Evolutionary conservation across 2,113 vertebrate species (phyloP).

Genomic region (Psephotus haematonotus): DNA sequence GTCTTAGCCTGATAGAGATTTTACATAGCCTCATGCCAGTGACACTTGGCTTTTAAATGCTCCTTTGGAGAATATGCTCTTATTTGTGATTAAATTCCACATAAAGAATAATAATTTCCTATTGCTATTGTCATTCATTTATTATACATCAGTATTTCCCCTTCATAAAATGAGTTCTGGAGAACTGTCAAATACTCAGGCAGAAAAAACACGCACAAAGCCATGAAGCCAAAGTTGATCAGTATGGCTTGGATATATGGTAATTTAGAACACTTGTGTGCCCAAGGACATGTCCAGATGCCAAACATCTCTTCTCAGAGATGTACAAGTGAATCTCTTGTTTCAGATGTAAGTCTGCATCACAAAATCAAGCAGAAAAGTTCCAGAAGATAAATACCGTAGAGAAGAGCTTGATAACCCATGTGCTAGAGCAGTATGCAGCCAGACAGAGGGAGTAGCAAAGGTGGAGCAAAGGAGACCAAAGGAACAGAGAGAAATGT

Average conservation of each 20-base stretch:
- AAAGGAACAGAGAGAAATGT: not conserved
- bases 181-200: not conserved
- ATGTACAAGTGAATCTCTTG: not conserved
- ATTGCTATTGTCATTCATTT: not conserved
- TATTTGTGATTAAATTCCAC: not conserved
- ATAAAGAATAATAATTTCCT: not conserved
- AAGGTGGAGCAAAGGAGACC: not conserved
- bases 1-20: not conserved
- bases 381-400: not conserved
- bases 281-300: not conserved
- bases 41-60: not conserved
- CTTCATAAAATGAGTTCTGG: not conserved
- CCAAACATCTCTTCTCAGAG: not conserved
- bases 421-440: not conserved
- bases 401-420: not conserved
- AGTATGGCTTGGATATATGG: not conserved
- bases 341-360: not conserved
- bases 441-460: not conserved
- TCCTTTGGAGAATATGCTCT: not conserved
- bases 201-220: not conserved
- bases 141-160: not conserved
- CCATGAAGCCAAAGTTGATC: not conserved
- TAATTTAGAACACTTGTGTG: not conserved
- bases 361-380: not conserved
- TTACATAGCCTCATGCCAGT: not conserved